Percentiles rank a stretch among this genome's conserved stretches.
These are phyloP conservation scores for Lingula anatina DNA, from an alignment of 2,888 invertebrate genomes.

Conservation along the genomic window DNA sequence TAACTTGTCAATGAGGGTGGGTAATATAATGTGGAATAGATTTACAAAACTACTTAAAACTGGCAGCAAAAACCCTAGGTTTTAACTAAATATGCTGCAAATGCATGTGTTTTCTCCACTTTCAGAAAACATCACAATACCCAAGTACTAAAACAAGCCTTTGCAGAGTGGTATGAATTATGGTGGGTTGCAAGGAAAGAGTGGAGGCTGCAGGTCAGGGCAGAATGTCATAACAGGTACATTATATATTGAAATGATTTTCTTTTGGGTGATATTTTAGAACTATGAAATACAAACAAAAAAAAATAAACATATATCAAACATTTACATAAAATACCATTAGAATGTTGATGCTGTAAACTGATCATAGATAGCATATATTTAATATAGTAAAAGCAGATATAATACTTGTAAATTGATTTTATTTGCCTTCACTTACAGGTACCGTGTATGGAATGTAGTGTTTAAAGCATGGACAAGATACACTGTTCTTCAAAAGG, in stretches of 20 bases:
- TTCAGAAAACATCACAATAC: conserved; percentile 26
- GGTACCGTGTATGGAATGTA: conserved; percentile 31
- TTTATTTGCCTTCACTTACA: conserved; percentile 10
- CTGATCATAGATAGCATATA: too few relatives aligned
- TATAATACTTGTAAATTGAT: not conserved
- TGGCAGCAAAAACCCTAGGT: too few relatives aligned
- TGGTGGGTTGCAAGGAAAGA: conserved; percentile 45
- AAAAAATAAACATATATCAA: too few relatives aligned
- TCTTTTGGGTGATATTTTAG: too few relatives aligned
- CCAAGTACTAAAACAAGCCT: conserved; percentile 18
- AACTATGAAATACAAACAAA: too few relatives aligned
- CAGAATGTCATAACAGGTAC: conserved; percentile 45
- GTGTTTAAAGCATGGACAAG: conserved; percentile 24
- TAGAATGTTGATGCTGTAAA: too few relatives aligned
- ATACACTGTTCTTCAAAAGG: conserved; percentile 17
- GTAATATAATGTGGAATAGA: too few relatives aligned
- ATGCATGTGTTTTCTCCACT: not conserved
- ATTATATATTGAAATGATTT: too few relatives aligned
- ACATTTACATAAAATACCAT: too few relatives aligned
- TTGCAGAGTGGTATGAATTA: conserved; percentile 33
- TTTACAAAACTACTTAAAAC: too few relatives aligned
- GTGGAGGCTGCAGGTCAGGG: conserved; percentile 42
- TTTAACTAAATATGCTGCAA: too few relatives aligned
- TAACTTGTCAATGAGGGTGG: too few relatives aligned
- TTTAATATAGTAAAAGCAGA: not conserved